Conservation (phyloP, 2,113 vertebrate species). For the Oenanthe oenanthe region DNA sequence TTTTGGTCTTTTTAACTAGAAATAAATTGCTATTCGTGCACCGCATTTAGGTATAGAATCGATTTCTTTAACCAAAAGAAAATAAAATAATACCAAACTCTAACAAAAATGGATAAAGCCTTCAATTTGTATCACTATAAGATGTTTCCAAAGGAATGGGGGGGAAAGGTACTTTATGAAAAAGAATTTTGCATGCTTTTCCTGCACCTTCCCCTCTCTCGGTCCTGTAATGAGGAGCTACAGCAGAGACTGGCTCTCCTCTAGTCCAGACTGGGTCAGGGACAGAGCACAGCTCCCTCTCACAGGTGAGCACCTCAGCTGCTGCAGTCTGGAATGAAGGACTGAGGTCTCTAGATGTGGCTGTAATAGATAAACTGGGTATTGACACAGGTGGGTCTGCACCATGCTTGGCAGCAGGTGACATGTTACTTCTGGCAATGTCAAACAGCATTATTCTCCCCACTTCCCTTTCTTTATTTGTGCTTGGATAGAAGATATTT, state of each 20-base stretch:
- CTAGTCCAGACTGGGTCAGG: background rate
- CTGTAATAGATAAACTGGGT: background rate
- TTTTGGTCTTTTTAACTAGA: background rate
- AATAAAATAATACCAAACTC: background rate
- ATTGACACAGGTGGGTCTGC: background rate
- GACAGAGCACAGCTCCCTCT: background rate
- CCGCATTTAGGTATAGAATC: background rate
- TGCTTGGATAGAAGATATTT: slow-evolving; percentile 2
- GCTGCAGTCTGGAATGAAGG: background rate
- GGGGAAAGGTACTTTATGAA: rapidly evolving
- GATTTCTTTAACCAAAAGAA: background rate
- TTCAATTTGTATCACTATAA: background rate
- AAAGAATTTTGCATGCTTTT: background rate
- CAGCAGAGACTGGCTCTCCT: background rate
- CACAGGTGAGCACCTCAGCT: background rate
- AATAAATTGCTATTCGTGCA: background rate
- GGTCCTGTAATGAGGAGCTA: background rate
- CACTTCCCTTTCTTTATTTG: background rate
- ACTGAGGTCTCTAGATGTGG: background rate
- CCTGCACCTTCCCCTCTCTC: background rate
- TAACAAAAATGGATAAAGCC: background rate
- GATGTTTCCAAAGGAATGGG: background rate
- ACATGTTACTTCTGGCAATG: background rate
- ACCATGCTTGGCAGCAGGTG: background rate
- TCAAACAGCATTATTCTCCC: slow-evolving; percentile 9